Evolutionary conservation across 2,113 vertebrate genomes (phyloP).

Genomic region (Chunga burmeisteri): DNA sequence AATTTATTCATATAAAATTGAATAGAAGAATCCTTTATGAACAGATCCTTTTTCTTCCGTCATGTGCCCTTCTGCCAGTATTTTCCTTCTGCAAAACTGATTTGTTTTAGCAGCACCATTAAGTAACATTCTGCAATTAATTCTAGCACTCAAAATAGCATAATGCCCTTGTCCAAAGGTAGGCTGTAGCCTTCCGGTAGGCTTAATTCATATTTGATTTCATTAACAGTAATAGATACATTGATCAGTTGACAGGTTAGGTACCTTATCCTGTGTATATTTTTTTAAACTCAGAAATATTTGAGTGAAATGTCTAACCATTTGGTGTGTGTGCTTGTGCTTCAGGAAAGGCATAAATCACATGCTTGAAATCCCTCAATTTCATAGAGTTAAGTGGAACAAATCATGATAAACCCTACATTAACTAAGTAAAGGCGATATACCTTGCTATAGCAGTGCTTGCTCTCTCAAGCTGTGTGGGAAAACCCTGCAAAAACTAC

Average conservation of each 20-base stretch:
- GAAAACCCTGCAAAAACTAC: background rate
- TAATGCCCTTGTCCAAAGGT: background rate
- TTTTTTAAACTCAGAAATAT: background rate
- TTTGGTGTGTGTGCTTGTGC: background rate
- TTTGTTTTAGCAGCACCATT: conserved; percentile 8
- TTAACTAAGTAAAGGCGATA: background rate
- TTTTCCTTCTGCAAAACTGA: conserved; percentile 25
- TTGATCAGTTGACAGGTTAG: background rate
- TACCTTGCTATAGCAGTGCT: background rate
- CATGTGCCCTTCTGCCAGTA: background rate
- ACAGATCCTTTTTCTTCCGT: background rate
- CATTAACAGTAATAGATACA: background rate
- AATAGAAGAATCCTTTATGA: background rate
- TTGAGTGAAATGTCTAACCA: background rate
- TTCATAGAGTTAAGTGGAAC: background rate
- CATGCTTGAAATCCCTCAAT: background rate
- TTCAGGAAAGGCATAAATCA: background rate
- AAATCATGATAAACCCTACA: background rate
- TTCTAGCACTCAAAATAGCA: conserved; percentile 48
- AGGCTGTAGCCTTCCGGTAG: background rate
- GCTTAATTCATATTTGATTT: conserved; percentile 25
- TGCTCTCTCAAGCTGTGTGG: background rate
- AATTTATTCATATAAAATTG: conserved; percentile 4
- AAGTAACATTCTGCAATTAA: conserved; percentile 20
- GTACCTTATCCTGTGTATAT: background rate